phyloP scores from a whole-genome alignment of 2,797 vertebrate genomes.

The Hyperoplus immaculatus region DNA sequence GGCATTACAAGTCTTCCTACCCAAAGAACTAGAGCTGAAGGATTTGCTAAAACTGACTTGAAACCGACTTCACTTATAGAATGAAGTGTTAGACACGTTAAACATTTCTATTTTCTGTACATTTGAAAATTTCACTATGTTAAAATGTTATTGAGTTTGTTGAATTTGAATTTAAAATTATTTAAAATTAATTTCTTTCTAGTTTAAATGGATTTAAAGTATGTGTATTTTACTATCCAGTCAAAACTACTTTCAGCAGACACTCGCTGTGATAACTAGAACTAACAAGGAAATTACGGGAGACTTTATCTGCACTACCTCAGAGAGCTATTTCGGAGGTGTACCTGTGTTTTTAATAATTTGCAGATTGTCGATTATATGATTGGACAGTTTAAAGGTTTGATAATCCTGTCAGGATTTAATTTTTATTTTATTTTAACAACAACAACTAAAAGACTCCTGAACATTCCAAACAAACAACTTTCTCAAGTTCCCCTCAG shows the following conservation, averaged over 20 bases:
- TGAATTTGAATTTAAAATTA: slow-evolving; percentile 22
- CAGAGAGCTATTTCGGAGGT: slow-evolving; percentile 39
- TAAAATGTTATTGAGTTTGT: slow-evolving; percentile 14
- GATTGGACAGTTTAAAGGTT: slow-evolving; percentile 10
- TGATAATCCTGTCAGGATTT: slow-evolving; percentile 1
- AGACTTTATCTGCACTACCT: slow-evolving; percentile 61
- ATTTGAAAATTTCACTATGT: slow-evolving; percentile 29
- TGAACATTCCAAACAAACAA: not conserved
- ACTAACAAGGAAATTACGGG: slow-evolving; percentile 33
- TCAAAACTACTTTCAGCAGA: not conserved
- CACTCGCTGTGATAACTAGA: too few species aligned
- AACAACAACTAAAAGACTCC: not conserved
- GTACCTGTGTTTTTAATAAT: slow-evolving; percentile 34
- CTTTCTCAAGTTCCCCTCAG: not conserved
- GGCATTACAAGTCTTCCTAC: slow-evolving; percentile 37
- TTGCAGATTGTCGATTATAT: slow-evolving; percentile 1
- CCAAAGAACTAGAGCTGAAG: slow-evolving; percentile 12
- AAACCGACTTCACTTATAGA: slow-evolving; percentile 21
- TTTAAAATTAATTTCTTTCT: slow-evolving; percentile 43
- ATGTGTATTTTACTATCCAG: slow-evolving; percentile 25
- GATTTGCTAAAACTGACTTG: slow-evolving; percentile 14
- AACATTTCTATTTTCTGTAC: slow-evolving; percentile 40
- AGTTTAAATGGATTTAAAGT: slow-evolving; percentile 10
- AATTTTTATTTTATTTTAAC: not conserved
- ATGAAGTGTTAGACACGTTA: slow-evolving; percentile 20